These are phyloP conservation scores for Petrosia ficiformis DNA, from an alignment of 37 sponge, comb jelly and placozoan species.

Conservation along the genomic window DNA sequence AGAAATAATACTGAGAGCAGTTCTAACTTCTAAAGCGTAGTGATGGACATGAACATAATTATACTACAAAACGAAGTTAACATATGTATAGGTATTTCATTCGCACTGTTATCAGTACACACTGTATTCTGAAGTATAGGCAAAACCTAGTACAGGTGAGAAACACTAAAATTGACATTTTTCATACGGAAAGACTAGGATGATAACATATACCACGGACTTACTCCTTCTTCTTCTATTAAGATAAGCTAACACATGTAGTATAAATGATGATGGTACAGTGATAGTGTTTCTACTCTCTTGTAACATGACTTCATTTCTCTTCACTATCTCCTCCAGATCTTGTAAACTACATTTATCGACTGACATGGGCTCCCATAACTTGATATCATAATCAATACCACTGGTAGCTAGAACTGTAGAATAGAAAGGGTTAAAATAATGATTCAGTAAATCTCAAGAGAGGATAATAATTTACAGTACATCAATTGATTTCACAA, in stretches of 20 bases:
- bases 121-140: too few species aligned
- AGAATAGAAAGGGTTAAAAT: neutral
- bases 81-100: too few species aligned
- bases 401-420: constrained; percentile 86
- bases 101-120: too few species aligned
- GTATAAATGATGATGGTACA: constrained; percentile 62
- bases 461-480: neutral
- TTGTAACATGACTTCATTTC: constrained; percentile 77
- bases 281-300: constrained; percentile 78
- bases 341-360: constrained; percentile 33
- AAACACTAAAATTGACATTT: too few species aligned
- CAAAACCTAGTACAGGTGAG: too few species aligned
- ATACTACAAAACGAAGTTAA: too few species aligned
- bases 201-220: too few species aligned
- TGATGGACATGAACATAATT: too few species aligned
- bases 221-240: constrained; percentile 55
- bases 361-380: constrained; percentile 71
- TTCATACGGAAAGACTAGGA: too few species aligned
- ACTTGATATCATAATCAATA: constrained; percentile 84
- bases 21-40: too few species aligned
- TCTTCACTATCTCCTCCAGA: constrained; percentile 42
- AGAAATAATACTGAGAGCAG: too few species aligned
- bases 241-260: constrained; percentile 69
- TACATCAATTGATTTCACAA: neutral
- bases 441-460: neutral